phyloP scores from a whole-genome alignment of 2,797 vertebrate species.

The Taenioides sp. region DNA sequence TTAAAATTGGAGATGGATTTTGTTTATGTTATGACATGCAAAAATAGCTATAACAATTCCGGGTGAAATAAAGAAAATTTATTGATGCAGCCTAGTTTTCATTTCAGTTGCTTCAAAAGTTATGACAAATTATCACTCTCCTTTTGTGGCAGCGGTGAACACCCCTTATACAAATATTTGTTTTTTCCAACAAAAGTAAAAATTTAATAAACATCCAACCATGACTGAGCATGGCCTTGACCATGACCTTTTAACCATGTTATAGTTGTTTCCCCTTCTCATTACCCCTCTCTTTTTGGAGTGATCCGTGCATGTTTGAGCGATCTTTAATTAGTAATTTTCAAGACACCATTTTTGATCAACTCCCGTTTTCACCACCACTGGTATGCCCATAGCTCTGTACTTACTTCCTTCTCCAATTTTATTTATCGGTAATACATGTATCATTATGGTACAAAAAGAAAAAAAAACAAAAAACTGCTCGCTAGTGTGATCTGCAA shows the following conservation, averaged over 20 bases:
- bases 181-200: not conserved
- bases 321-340: too few species aligned
- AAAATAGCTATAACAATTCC: not conserved
- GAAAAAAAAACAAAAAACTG: not conserved
- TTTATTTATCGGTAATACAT: too few species aligned
- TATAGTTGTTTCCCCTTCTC: too few species aligned
- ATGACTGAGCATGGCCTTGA: not conserved
- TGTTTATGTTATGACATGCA: constrained; percentile 2
- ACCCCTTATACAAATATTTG: not conserved
- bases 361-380: too few species aligned
- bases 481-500: too few species aligned
- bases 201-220: not conserved
- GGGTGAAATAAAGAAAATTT: not conserved
- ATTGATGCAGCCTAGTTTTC: not conserved
- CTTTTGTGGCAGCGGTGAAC: not conserved
- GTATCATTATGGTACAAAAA: too few species aligned
- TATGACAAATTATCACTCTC: not conserved
- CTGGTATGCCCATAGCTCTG: too few species aligned
- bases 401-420: too few species aligned
- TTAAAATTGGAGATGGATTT: constrained; percentile 11
- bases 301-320: too few species aligned
- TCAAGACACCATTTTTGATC: too few species aligned
- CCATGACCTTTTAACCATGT: not conserved
- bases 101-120: not conserved
- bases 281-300: too few species aligned